Evolutionary conservation across 2,888 invertebrate species (phyloP).

Genomic region (Orthosia gothica): DNA sequence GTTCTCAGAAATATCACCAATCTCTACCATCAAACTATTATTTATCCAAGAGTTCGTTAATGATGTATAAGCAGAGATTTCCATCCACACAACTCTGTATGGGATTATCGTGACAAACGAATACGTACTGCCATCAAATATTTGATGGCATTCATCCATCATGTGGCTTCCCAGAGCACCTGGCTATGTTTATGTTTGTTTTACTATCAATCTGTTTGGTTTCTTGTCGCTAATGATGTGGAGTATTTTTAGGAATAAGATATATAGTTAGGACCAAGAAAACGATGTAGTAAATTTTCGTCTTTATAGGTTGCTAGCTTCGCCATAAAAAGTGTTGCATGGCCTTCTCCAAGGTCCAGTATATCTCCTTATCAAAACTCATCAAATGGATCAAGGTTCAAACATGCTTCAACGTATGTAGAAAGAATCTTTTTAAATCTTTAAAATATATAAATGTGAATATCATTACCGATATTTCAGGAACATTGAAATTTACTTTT

Average conservation of each 20-base stretch:
- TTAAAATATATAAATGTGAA: neutral
- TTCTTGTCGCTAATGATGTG: slow-evolving; percentile 24
- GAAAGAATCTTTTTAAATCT: neutral
- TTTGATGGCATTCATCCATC: slow-evolving; percentile 60
- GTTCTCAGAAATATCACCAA: neutral
- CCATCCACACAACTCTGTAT: slow-evolving; percentile 7
- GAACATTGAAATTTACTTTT: neutral
- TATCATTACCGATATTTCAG: too few relatives aligned
- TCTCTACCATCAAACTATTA: neutral
- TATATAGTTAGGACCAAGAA: too few relatives aligned
- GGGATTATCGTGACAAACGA: slow-evolving; percentile 46
- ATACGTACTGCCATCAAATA: slow-evolving; percentile 48
- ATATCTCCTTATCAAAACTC: too few relatives aligned
- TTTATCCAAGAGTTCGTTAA: neutral
- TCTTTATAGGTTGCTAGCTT: too few relatives aligned
- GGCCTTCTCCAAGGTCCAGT: too few relatives aligned
- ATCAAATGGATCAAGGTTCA: too few relatives aligned
- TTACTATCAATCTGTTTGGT: slow-evolving; percentile 26
- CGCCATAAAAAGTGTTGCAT: too few relatives aligned
- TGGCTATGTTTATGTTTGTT: slow-evolving; percentile 19
- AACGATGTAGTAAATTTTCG: too few relatives aligned
- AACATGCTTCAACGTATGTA: too few relatives aligned
- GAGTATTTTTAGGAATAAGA: slow-evolving; percentile 14
- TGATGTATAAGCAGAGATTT: neutral
- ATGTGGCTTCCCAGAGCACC: slow-evolving; percentile 29